phyloP scores from a whole-genome alignment of 30 jellyfish, hydroid and myxozoan genomes.

The Hydractinia symbiolongicarpus region DNA sequence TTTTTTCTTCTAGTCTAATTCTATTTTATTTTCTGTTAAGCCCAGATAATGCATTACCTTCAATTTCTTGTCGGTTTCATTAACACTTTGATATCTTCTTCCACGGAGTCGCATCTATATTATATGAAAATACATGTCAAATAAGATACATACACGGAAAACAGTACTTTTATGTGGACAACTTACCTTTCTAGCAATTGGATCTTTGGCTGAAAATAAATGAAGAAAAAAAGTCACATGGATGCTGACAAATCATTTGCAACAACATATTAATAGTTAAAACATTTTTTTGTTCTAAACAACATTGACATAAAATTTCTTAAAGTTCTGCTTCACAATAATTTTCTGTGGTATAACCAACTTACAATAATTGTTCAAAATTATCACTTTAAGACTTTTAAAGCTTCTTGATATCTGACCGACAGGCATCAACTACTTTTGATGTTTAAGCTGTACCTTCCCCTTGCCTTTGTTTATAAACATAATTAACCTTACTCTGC shows the following conservation, averaged over 20 bases:
- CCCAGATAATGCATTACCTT: conserved; percentile 34
- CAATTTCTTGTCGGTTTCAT: conserved; percentile 81
- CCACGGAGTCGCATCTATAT: conserved; percentile 83
- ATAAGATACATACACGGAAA: background rate
- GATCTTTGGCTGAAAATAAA: conserved; percentile 77
- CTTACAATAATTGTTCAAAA: too few relatives aligned
- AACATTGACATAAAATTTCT: too few relatives aligned
- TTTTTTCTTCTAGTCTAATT: too few relatives aligned
- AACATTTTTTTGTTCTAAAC: too few relatives aligned
- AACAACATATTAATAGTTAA: too few relatives aligned
- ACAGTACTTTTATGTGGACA: background rate
- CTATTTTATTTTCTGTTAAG: too few relatives aligned
- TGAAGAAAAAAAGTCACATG: background rate
- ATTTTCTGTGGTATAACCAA: too few relatives aligned
- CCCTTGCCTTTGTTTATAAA: background rate
- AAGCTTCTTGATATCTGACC: too few relatives aligned
- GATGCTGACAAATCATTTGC: too few relatives aligned
- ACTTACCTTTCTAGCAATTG: conserved; percentile 94
- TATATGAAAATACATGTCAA: background rate
- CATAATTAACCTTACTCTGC: conserved; percentile 52
- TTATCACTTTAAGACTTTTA: too few relatives aligned
- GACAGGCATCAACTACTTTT: too few relatives aligned
- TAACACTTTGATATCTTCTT: conserved; percentile 71
- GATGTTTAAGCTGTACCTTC: background rate
- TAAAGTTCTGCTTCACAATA: too few relatives aligned